Evolutionary conservation across 2,888 invertebrate genomes (phyloP).

Genomic region (Ormyrus nitidulus): DNA sequence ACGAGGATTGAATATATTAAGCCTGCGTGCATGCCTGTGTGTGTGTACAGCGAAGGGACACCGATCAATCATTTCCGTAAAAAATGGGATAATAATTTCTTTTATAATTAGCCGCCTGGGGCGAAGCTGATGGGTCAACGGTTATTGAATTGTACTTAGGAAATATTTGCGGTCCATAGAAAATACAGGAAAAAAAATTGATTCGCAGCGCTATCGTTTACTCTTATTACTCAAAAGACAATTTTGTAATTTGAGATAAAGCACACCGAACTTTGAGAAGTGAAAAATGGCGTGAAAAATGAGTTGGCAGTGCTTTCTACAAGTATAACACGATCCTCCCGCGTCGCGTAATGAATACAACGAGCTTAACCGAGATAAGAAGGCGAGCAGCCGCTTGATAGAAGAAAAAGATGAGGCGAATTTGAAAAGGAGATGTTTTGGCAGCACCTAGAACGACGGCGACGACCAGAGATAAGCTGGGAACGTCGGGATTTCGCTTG

Average conservation of each 20-base stretch:
- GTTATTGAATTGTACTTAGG: background rate
- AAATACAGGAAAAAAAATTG: background rate
- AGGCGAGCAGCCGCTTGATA: constrained; percentile 19
- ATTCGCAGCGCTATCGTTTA: too few species aligned
- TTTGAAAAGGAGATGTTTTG: constrained; percentile 45
- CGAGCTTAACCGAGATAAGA: constrained; percentile 27
- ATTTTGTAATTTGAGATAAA: too few species aligned
- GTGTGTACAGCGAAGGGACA: background rate
- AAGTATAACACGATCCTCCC: background rate
- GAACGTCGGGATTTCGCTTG: constrained; percentile 44
- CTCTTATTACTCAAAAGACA: too few species aligned
- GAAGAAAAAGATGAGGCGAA: constrained; percentile 49
- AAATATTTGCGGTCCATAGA: too few species aligned
- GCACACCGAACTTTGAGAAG: background rate
- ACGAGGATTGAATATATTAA: constrained; percentile 55
- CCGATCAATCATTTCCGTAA: constrained; percentile 39
- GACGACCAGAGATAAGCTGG: constrained; percentile 41
- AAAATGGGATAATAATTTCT: constrained; percentile 20
- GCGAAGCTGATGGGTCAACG: background rate
- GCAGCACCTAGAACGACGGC: background rate
- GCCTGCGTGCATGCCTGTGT: background rate
- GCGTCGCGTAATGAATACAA: constrained; percentile 29
- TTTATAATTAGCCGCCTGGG: constrained; percentile 37
- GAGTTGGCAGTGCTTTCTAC: background rate
- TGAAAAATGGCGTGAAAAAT: background rate